A percentile compares a stretch with the other conserved stretches of the same genome.
Conservation (phyloP, 1,140 invertebrate genomes). For the Colletes latitarsis region DNA sequence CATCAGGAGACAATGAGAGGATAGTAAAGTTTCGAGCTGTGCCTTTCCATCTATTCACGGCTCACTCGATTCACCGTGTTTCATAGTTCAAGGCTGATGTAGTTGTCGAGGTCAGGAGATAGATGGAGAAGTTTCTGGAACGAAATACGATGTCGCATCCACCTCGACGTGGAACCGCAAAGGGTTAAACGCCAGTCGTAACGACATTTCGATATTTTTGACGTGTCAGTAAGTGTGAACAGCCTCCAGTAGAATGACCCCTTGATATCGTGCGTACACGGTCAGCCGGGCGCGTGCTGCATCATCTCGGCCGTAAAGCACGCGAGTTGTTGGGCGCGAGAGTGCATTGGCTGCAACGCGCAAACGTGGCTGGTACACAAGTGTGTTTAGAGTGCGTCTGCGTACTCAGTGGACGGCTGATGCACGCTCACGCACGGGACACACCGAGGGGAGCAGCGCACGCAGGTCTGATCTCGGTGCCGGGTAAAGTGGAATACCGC, state of each 20-base stretch:
- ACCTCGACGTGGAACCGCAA: too few relatives aligned
- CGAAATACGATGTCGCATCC: too few relatives aligned
- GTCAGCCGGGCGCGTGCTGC: neutral
- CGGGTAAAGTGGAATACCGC: slow-evolving; percentile 21
- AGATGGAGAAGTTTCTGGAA: too few relatives aligned
- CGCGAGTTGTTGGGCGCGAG: neutral
- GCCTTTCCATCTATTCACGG: too few relatives aligned
- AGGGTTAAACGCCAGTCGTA: too few relatives aligned
- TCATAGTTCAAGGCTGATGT: too few relatives aligned
- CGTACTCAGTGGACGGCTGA: slow-evolving; percentile 32
- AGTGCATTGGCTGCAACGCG: slow-evolving; percentile 21
- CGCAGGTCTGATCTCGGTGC: slow-evolving; percentile 13
- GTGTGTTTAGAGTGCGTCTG: slow-evolving; percentile 45
- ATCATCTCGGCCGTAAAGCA: neutral
- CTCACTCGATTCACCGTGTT: too few relatives aligned
- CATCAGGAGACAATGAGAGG: too few relatives aligned
- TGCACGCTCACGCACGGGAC: slow-evolving; percentile 30
- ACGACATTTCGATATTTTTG: too few relatives aligned
- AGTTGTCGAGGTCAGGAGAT: too few relatives aligned
- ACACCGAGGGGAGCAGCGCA: slow-evolving; percentile 32
- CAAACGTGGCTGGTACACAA: slow-evolving; percentile 8
- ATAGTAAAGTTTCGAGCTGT: too few relatives aligned
- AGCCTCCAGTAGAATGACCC: neutral
- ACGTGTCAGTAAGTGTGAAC: too few relatives aligned
- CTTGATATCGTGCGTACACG: neutral